Evolutionary conservation across 1,140 invertebrate species (phyloP).

Genomic region (Drosophila subobscura): DNA sequence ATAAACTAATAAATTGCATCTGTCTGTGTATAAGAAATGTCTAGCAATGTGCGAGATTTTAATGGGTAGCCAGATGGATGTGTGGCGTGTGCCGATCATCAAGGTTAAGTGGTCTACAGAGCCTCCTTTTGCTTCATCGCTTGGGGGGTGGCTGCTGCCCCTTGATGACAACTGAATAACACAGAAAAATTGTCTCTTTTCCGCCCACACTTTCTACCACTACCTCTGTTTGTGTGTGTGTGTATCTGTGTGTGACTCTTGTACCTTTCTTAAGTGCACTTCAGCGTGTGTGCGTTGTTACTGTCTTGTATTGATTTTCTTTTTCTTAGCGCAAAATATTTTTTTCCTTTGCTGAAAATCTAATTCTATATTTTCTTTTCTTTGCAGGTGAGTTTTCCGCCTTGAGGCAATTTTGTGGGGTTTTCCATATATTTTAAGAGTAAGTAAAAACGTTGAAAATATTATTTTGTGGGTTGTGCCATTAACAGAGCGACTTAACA

Average conservation of each 20-base stretch:
- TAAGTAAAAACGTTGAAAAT: slow-evolving; percentile 51
- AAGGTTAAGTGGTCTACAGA: slow-evolving; percentile 65
- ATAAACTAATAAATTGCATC: slow-evolving; percentile 51
- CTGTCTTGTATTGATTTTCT: slow-evolving; percentile 29
- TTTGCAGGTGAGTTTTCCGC: slow-evolving; percentile 70
- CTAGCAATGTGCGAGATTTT: slow-evolving; percentile 1
- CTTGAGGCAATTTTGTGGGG: slow-evolving; percentile 3
- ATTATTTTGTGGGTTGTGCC: neutral
- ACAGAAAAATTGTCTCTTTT: slow-evolving; percentile 16
- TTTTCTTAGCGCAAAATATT: slow-evolving; percentile 9
- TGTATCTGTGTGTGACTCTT: slow-evolving; percentile 21
- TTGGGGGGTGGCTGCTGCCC: slow-evolving; percentile 8
- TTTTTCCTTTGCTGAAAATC: slow-evolving; percentile 37
- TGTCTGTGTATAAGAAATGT: slow-evolving; percentile 34
- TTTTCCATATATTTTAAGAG: slow-evolving; percentile 12
- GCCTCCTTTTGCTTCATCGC: slow-evolving; percentile 35
- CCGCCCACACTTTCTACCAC: neutral
- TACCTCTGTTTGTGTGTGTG: neutral
- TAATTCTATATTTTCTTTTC: slow-evolving; percentile 23
- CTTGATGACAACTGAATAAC: slow-evolving; percentile 48
- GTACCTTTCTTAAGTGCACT: slow-evolving; percentile 51
- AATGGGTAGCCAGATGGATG: slow-evolving; percentile 6
- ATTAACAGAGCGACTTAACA: slow-evolving; percentile 25
- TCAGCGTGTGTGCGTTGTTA: slow-evolving; percentile 33
- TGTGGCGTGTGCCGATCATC: slow-evolving; percentile 53